Base-by-base conservation (phyloP, 2,888 invertebrate species). In the Pteria penguin region DNA sequence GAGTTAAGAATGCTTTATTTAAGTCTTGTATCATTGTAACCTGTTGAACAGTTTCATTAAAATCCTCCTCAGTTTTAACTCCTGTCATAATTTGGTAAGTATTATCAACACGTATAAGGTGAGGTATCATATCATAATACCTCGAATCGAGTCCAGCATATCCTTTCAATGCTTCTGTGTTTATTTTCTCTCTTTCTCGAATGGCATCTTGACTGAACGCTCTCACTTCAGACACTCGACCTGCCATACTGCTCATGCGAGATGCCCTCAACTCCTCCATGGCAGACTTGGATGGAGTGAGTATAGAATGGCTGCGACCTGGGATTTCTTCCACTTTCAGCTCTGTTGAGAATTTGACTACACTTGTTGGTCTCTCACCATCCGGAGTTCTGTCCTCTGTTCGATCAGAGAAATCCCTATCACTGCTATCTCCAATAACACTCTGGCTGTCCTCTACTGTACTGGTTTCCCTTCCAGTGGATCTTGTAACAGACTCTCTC, bases 191-290 rank as follows among this genome's bases (percentile, higher is more conserved):
- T 26, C 86, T 77, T 75, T 89, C 89, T 26, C 76, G 67, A 4
- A 84, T 77, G 27, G 86, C 83, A 58, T 88, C 88, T 27, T 85
- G 76, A 65, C 87, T 87, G 68, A 85, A 81, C 68, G 85, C 79
- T 69, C 82, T 78, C 1, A 81, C 80, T 31, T 82, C 82, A 3
- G 81, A 77, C 0, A 69, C 73, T 2, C 76, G 71, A 24, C 72
- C 72, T 2, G 82, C 81, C 27, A 68, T 71, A 14, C 72, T 73
- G 31, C 82, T 82, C 14, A 76, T 61, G 58, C 82, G 67, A 1
- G 82, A 82, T 11, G 75, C 74, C 72, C 80, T 81, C 5, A 81
- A 77, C 24, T 76, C 72, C 45, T 63, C 75, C n/a, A 54, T 61
- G 11, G 69, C 75, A 27, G 75, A 70, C 24, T 75, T 75, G 1